phyloP scores from a whole-genome alignment of 1,140 invertebrate genomes.

The Zaprionus africanus region DNA sequence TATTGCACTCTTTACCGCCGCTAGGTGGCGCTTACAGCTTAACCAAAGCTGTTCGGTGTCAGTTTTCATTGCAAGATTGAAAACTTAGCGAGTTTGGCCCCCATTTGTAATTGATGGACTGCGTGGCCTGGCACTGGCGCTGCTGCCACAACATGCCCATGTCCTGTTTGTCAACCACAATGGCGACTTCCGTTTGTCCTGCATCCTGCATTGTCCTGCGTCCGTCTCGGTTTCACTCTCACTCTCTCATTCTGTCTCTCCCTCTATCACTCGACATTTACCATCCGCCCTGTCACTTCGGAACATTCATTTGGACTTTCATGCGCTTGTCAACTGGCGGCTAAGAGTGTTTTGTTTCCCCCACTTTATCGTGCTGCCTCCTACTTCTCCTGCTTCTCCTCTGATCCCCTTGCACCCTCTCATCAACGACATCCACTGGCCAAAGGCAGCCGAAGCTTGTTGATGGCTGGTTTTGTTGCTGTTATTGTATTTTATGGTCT shows the following conservation, averaged over 20 bases:
- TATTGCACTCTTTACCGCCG: background rate
- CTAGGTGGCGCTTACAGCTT: slow-evolving; percentile 33
- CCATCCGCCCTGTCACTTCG: slow-evolving; percentile 46
- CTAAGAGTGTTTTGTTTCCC: slow-evolving; percentile 58
- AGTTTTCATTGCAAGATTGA: slow-evolving; percentile 34
- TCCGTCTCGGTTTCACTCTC: background rate
- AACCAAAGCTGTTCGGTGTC: slow-evolving; percentile 19
- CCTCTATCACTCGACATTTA: background rate
- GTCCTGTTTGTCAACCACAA: slow-evolving; percentile 61
- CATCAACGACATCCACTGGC: slow-evolving; percentile 10
- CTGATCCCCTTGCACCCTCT: background rate
- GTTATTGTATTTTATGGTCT: slow-evolving; percentile 32
- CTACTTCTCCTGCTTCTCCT: background rate
- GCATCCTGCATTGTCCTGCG: slow-evolving; percentile 9
- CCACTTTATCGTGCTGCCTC: slow-evolving; percentile 27
- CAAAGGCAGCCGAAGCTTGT: slow-evolving; percentile 25
- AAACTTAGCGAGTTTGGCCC: slow-evolving; percentile 34
- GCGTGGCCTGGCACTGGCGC: background rate
- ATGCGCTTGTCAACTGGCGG: slow-evolving; percentile 56
- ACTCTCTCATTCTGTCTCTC: background rate
- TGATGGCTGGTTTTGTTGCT: slow-evolving; percentile 3
- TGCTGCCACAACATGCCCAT: slow-evolving; percentile 41
- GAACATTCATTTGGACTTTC: slow-evolving; percentile 67
- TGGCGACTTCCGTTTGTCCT: slow-evolving; percentile 40
- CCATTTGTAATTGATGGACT: slow-evolving; percentile 47